phyloP scores from a whole-genome alignment of 2,888 invertebrate species.

The Vannuccia rotundouncinata region DNA sequence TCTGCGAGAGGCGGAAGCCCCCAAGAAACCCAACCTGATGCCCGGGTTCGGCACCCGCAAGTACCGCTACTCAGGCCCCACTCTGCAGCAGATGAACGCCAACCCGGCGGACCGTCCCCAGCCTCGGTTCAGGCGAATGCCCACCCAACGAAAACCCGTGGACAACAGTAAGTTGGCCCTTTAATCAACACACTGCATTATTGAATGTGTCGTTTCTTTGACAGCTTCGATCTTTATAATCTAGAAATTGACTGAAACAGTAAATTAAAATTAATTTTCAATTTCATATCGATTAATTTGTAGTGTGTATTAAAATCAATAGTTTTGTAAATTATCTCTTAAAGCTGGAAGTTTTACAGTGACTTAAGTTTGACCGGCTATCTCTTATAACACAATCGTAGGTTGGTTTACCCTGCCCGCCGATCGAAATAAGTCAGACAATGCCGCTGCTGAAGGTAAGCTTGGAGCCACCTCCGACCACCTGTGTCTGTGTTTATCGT shows the following conservation, averaged over 20 bases:
- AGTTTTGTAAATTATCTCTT: no score
- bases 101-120: constrained; percentile 9
- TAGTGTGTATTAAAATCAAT: no score
- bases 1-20: constrained; percentile 35
- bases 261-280: no score
- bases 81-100: constrained; percentile 26
- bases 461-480: no score
- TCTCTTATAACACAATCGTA: neutral
- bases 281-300: no score
- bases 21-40: constrained; percentile 35
- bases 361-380: no score
- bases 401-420: constrained; percentile 8
- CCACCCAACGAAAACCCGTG: constrained; percentile 25
- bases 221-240: no score
- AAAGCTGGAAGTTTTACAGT: no score
- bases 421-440: neutral
- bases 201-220: no score
- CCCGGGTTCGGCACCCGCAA: constrained; percentile 36
- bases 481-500: no score
- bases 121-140: constrained; percentile 15
- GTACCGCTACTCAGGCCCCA: constrained; percentile 30
- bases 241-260: no score
- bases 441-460: neutral
- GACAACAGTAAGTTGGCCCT: neutral
- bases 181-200: no score